phyloP scores from a whole-genome alignment of 1,140 invertebrate genomes.

The Berghia stephanieae region DNA sequence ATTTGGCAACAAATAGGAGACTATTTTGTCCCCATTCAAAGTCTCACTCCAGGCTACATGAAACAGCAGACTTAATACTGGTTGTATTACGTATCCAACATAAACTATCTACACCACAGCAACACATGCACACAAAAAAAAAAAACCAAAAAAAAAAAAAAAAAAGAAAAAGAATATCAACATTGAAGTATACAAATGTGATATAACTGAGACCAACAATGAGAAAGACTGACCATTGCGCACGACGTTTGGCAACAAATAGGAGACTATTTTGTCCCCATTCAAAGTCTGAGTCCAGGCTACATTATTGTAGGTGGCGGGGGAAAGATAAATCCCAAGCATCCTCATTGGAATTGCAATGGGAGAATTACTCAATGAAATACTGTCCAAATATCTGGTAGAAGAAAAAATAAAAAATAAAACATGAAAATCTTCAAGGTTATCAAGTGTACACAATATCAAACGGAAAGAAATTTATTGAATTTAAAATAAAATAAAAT shows the following conservation, averaged over 20 bases:
- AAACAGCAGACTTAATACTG: no score
- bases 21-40: constrained; percentile 24
- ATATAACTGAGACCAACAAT: background rate
- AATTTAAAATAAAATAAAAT: background rate
- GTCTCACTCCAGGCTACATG: no score
- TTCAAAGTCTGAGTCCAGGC: constrained; percentile 9
- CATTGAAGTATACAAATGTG: background rate
- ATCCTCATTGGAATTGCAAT: constrained; percentile 81
- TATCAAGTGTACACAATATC: background rate
- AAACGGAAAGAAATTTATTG: background rate
- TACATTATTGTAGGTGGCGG: constrained; percentile 65
- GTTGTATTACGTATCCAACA: no score
- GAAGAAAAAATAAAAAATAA: constrained; percentile 18
- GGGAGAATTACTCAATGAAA: constrained; percentile 63
- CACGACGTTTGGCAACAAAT: constrained; percentile 29
- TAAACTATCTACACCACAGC: no score
- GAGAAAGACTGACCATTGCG: constrained; percentile 27
- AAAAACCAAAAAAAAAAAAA: background rate
- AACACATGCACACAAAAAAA: background rate
- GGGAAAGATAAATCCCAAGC: constrained; percentile 80
- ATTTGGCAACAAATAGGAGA: constrained; percentile 23
- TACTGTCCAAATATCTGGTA: constrained; percentile 50
- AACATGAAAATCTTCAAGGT: background rate
- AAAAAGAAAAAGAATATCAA: background rate
- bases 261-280: constrained; percentile 21